Evolutionary conservation across 64 coral and sea anemone species (phyloP), one percentile per base, ranked within the genome.

Genomic region (Montipora sp.): DNA sequence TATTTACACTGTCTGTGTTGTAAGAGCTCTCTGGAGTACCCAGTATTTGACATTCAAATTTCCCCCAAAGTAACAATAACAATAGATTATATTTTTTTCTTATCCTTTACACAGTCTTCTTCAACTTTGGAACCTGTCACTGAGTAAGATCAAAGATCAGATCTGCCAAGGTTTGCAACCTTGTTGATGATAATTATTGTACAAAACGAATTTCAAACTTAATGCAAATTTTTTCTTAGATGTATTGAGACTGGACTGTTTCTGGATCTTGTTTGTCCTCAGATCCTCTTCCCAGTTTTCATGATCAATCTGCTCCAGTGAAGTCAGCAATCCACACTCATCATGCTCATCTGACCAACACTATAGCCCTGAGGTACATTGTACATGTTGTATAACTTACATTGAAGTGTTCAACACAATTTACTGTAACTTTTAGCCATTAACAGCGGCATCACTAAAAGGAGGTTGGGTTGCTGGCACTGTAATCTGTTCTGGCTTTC

Each of bases 121-220:
- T 93, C 91, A 93, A 75, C 83, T 93, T 19, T 93, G 91, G 83
- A 93, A 93, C 43, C 77, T 93, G n/a, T 88, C 91, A 8, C 74
- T 93, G 1, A 79, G 45, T 15, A 76, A 87, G 24, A 63, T 93
- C 7, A 88, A 73, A 71, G 84, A 93, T 7, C 84, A 88, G 15
- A 80, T 93, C 44, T 53, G 19, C 16, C 83, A 93, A 93, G 91
- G 91, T 93, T 51, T 59, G 53, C 53, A 57, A 57, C 7, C 53
- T 11, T 57, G 53, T 11, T 8, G 11, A 57, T 57, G 11, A 57
- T 57, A 8, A 8, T 57, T 57, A 8, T 57, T 11, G 7, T 57
- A 49, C 0, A 48, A n/a, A 45, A 46, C 3, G 36, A 36, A 36
- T 36, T 36, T 36, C 36, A 36, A 36, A 36, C 36, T 36, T 36